phyloP scores from a whole-genome alignment of 2,113 vertebrate genomes.

The Abramis brama region DNA sequence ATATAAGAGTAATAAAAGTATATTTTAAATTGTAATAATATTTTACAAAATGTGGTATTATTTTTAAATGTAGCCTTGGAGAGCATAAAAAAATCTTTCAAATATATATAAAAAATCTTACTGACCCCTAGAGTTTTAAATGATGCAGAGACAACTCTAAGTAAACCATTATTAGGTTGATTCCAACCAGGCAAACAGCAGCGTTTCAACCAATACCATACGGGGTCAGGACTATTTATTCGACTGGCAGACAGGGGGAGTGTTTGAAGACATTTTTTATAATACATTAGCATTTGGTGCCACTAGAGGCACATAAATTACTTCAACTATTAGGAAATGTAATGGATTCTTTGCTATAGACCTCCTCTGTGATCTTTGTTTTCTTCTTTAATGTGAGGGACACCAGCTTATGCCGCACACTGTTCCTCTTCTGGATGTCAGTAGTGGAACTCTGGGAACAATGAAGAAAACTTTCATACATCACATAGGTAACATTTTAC shows the following conservation, averaged over 20 bases:
- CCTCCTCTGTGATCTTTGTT: constrained; percentile 97
- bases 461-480: neutral
- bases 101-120: too few species aligned
- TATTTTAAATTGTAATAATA: neutral
- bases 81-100: too few species aligned
- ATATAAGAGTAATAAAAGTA: neutral
- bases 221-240: too few species aligned
- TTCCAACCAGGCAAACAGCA: neutral
- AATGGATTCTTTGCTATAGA: constrained; percentile 62
- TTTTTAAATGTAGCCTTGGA: too few species aligned
- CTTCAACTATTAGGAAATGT: neutral
- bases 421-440: constrained; percentile 91
- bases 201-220: too few species aligned
- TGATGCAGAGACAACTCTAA: neutral
- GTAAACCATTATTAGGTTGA: neutral
- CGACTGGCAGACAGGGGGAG: too few species aligned
- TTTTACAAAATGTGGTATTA: too few species aligned
- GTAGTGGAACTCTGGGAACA: constrained; percentile 77
- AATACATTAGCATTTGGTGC: too few species aligned
- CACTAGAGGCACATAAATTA: neutral
- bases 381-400: constrained; percentile 98
- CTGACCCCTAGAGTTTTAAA: too few species aligned
- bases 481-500: neutral
- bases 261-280: too few species aligned
- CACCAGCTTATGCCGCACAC: constrained; percentile 92